These are phyloP conservation scores for Lasioglossum pauxillum DNA, from an alignment of 2,888 invertebrate species.

Conservation along the genomic window DNA sequence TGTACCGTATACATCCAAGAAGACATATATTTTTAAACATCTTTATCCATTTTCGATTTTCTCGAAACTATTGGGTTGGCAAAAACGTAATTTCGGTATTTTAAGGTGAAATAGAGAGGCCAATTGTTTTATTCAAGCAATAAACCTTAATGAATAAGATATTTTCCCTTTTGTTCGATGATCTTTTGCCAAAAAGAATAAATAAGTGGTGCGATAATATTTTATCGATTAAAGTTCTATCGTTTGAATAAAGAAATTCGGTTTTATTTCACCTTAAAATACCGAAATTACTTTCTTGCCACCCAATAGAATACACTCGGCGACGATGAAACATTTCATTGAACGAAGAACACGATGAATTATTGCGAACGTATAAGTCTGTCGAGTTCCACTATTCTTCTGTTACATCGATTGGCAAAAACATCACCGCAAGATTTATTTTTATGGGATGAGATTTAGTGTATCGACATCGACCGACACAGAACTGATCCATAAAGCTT, in stretches of 20 bases:
- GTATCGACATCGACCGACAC: not conserved
- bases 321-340: not conserved
- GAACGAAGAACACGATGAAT: not conserved
- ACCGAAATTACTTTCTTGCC: too few species aligned
- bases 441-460: not conserved
- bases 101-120: too few species aligned
- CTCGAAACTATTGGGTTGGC: not conserved
- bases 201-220: too few species aligned
- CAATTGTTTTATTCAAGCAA: too few species aligned
- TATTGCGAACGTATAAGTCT: not conserved
- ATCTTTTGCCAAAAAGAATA: too few species aligned
- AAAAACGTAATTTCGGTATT: too few species aligned
- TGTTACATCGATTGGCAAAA: not conserved
- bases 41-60: not conserved
- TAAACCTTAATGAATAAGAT: too few species aligned
- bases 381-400: not conserved
- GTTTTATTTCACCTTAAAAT: too few species aligned
- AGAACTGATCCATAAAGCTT: not conserved
- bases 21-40: not conserved
- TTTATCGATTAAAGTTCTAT: too few species aligned
- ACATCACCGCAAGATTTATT: not conserved
- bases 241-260: too few species aligned
- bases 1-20: not conserved
- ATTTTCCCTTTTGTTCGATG: too few species aligned
- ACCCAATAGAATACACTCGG: not conserved